Evolutionary conservation across 2,888 invertebrate species (phyloP).

Genomic region (Euproctis similis): DNA sequence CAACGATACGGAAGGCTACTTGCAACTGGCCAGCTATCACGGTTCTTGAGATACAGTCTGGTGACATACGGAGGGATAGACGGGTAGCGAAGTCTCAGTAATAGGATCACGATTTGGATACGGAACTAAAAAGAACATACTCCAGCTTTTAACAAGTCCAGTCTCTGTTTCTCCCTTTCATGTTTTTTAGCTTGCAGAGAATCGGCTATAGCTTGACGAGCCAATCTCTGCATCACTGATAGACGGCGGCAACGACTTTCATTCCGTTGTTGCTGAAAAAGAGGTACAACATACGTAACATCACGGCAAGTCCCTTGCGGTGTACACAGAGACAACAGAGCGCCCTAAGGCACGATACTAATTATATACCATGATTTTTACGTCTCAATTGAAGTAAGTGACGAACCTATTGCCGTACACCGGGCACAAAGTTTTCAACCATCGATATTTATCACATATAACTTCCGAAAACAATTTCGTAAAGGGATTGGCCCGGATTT

Average conservation of each 20-base stretch:
- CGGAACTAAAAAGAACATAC: slow-evolving; percentile 37
- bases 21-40: neutral
- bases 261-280: slow-evolving; percentile 29
- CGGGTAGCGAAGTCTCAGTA: neutral
- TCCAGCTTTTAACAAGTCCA: slow-evolving; percentile 49
- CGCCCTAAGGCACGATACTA: no score
- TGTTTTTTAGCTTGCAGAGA: slow-evolving; percentile 30
- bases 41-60: neutral
- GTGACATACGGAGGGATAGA: neutral
- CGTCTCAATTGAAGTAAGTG: no score
- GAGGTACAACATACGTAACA: no score
- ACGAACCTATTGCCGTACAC: no score
- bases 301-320: no score
- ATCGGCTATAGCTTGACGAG: slow-evolving; percentile 44
- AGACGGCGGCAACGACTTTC: slow-evolving; percentile 37
- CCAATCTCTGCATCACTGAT: slow-evolving; percentile 55
- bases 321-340: no score
- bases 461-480: no score
- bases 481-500: no score
- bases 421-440: no score
- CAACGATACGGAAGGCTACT: no score
- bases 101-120: neutral
- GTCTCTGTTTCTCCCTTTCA: slow-evolving; percentile 37
- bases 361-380: no score
- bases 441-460: no score